Percentiles rank a stretch among this genome's conserved stretches.
phyloP scores from a whole-genome alignment of 2,888 invertebrate species.

The Globia sparganii region DNA sequence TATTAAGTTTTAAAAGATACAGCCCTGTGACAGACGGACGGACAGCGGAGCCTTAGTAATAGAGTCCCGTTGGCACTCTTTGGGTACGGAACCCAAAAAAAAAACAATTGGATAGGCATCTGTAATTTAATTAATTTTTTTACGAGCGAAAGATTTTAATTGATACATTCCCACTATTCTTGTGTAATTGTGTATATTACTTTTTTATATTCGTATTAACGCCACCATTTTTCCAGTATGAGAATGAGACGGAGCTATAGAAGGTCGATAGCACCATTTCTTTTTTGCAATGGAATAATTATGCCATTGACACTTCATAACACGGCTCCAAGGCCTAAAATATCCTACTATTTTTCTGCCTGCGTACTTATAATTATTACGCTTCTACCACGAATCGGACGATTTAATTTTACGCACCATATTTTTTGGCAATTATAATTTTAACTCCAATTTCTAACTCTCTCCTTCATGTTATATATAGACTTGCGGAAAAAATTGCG shows the following conservation, averaged over 20 bases:
- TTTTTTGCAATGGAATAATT: too few relatives aligned
- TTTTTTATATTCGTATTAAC: not conserved
- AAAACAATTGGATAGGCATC: not conserved
- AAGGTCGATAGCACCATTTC: too few relatives aligned
- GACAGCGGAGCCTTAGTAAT: too few relatives aligned
- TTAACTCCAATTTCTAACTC: slow-evolving; percentile 9
- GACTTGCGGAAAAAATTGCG: not conserved
- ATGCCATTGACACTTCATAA: too few relatives aligned
- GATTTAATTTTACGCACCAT: not conserved
- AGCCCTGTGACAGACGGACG: too few relatives aligned
- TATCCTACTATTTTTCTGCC: not conserved
- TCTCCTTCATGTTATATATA: not conserved
- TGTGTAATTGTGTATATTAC: not conserved
- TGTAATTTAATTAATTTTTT: not conserved
- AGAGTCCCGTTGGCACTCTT: too few relatives aligned
- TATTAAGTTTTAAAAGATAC: too few relatives aligned
- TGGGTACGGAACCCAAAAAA: not conserved
- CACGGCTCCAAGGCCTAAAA: too few relatives aligned
- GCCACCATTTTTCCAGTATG: too few relatives aligned
- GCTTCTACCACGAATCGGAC: not conserved
- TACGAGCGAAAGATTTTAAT: not conserved
- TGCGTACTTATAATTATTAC: not conserved
- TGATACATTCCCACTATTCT: not conserved
- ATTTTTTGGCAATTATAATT: not conserved
- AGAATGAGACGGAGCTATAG: too few relatives aligned